Evolutionary conservation across 2,888 invertebrate genomes (phyloP).

Genomic region (Diploptera punctata): DNA sequence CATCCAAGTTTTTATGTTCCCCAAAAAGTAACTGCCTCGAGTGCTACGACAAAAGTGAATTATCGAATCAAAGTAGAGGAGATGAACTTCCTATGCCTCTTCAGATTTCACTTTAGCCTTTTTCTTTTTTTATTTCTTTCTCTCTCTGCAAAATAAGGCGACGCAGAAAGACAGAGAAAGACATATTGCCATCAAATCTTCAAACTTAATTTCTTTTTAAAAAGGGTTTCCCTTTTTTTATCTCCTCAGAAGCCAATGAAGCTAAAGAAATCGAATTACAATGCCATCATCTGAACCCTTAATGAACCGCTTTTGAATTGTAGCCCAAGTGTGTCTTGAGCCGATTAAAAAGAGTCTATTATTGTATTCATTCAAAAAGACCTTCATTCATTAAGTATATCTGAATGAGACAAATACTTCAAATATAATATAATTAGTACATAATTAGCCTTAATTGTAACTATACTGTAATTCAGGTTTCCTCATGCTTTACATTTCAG

Average conservation of each 20-base stretch:
- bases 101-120: slow-evolving; percentile 13
- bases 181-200: slow-evolving; percentile 33
- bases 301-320: not conserved
- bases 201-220: slow-evolving; percentile 26
- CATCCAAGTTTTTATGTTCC: not conserved
- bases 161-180: not conserved
- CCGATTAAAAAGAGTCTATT: not conserved
- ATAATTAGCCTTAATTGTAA: too few relatives aligned
- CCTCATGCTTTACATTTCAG: too few relatives aligned
- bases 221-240: slow-evolving; percentile 27
- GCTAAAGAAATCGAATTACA: slow-evolving; percentile 29
- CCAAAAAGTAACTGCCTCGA: slow-evolving; percentile 18
- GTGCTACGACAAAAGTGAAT: slow-evolving; percentile 36
- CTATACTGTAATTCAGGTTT: too few relatives aligned
- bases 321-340: slow-evolving; percentile 3
- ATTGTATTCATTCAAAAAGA: slow-evolving; percentile 11
- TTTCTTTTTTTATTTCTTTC: not conserved
- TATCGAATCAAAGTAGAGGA: slow-evolving; percentile 31
- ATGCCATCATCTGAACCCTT: not conserved
- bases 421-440: too few relatives aligned
- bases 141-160: not conserved
- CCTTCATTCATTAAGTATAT: too few relatives aligned
- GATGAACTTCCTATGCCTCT: slow-evolving; percentile 28
- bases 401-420: too few relatives aligned
- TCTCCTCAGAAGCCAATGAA: slow-evolving; percentile 25